Percentiles rank a stretch among this genome's conserved stretches.
Evolutionary conservation across 2,888 invertebrate species (phyloP).

Genomic region (Netelia virgata): DNA sequence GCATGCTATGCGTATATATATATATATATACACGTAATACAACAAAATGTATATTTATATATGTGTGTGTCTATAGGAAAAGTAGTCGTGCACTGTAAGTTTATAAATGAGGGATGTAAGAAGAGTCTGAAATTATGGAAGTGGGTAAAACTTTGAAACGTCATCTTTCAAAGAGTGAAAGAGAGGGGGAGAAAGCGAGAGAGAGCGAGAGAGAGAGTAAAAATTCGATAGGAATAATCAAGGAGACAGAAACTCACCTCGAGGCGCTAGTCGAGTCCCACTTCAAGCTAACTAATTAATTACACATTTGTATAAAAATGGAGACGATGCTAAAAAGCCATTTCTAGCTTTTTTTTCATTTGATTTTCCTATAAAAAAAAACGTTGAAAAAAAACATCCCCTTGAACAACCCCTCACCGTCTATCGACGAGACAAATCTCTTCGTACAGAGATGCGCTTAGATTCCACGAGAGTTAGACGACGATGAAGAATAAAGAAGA

Average conservation of each 20-base stretch:
- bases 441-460: no score
- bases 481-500: no score
- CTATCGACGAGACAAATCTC: not conserved
- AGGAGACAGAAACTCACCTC: slow-evolving; percentile 17
- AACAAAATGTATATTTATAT: not conserved
- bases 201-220: not conserved
- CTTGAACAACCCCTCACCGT: not conserved
- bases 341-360: no score
- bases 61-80: not conserved
- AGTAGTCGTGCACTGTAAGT: no score
- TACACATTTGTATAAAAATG: no score
- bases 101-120: not conserved
- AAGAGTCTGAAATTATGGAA: slow-evolving; percentile 32
- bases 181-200: not conserved
- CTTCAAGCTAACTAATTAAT: no score
- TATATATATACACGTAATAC: not conserved
- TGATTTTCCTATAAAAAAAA: not conserved
- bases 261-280: not conserved
- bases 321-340: no score
- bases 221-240: not conserved
- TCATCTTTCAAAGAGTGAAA: not conserved
- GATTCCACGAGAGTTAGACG: no score
- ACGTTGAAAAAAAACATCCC: slow-evolving; percentile 1
- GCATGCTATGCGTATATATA: not conserved
- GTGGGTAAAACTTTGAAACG: slow-evolving; percentile 23